phyloP scores from a whole-genome alignment of 2,797 vertebrate species.

The Xiphophorus birchmanni region DNA sequence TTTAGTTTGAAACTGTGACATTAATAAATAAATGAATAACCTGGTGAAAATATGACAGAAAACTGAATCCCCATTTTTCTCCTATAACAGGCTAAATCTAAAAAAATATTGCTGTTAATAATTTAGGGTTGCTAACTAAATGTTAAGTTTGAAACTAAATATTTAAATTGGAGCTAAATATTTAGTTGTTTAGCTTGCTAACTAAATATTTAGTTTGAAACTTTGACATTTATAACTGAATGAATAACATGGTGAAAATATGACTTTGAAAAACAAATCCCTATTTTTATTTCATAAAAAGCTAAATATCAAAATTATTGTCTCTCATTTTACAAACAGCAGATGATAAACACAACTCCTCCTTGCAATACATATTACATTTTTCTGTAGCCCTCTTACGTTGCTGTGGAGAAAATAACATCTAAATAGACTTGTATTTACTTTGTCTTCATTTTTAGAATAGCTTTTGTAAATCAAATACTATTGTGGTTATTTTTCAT shows the following conservation, averaged over 20 bases:
- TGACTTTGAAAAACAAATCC: not conserved
- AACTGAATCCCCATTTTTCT: not conserved
- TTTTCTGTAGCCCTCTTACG: not conserved
- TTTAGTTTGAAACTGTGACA: not conserved
- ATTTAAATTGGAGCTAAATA: not conserved
- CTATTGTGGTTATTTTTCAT: not conserved
- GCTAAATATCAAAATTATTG: not conserved
- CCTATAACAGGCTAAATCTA: not conserved
- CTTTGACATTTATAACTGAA: too few species aligned
- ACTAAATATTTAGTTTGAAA: too few species aligned
- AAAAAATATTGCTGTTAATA: not conserved
- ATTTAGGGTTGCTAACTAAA: not conserved
- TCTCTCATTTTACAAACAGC: not conserved
- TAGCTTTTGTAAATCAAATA: not conserved
- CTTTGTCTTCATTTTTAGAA: not conserved
- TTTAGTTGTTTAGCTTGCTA: too few species aligned
- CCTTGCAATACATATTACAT: not conserved
- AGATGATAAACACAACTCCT: not conserved
- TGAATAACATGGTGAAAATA: too few species aligned
- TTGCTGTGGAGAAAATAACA: not conserved
- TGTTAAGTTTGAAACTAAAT: not conserved
- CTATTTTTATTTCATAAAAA: not conserved
- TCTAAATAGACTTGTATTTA: not conserved
- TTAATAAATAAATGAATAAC: not conserved
- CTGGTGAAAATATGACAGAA: not conserved